These are phyloP conservation scores for Sphenodon punctatus DNA, from an alignment of 2,797 vertebrate species.

Conservation along the genomic window DNA sequence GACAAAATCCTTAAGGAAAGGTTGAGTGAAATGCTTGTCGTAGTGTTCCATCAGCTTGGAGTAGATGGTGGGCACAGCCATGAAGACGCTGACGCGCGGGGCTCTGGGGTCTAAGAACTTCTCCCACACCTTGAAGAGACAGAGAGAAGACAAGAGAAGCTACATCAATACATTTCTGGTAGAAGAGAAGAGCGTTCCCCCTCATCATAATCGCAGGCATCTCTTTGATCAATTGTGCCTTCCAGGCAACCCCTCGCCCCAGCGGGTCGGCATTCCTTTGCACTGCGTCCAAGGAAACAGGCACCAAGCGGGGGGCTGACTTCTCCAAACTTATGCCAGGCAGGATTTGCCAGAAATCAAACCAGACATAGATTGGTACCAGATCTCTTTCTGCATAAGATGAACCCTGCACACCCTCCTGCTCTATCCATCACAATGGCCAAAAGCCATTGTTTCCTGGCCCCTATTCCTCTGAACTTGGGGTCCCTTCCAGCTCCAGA, in stretches of 20 bases:
- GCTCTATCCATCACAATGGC: no score
- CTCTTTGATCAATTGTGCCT: no score
- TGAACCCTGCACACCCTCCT: neutral
- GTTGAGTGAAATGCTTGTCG: constrained; percentile 82
- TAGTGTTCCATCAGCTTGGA: constrained; percentile 89
- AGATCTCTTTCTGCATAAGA: neutral
- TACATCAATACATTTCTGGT: no score
- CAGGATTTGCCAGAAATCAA: neutral
- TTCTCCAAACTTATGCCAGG: neutral
- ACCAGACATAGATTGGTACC: neutral
- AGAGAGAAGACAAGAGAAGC: neutral
- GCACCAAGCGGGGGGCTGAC: neutral
- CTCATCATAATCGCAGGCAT: no score
- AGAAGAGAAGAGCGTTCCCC: no score
- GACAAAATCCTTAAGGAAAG: constrained; percentile 86
- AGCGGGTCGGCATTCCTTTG: no score
- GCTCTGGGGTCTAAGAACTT: constrained; percentile 73
- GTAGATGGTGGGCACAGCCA: constrained; percentile 96
- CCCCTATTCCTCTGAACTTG: no score
- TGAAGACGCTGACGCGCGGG: constrained; percentile 86
- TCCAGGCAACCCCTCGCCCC: no score
- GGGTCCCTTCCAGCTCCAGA: no score
- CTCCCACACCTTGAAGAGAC: constrained; percentile 87
- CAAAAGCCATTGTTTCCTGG: no score
- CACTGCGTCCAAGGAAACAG: no score